Conservation (phyloP, 1,140 invertebrate genomes). For the Pissodes strobi region DNA sequence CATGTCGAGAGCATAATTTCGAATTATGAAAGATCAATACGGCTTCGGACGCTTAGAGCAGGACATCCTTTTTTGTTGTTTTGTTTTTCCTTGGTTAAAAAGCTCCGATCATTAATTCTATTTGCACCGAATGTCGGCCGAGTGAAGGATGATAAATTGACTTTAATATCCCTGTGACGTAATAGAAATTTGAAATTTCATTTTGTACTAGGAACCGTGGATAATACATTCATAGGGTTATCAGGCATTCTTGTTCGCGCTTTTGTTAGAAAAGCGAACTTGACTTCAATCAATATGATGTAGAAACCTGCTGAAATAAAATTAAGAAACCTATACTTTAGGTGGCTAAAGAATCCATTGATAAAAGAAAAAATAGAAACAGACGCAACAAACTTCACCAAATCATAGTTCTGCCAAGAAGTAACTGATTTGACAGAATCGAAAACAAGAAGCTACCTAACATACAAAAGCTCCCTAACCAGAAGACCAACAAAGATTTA, state of each 20-base stretch:
- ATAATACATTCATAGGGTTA: background rate
- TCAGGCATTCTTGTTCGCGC: too few species aligned
- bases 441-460: too few species aligned
- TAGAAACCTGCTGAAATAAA: conserved; percentile 12
- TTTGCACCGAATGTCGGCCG: conserved; percentile 12
- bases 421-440: too few species aligned
- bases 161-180: conserved; percentile 6
- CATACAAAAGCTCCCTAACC: too few species aligned
- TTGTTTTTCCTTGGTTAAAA: background rate
- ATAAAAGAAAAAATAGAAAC: conserved; percentile 4
- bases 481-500: background rate
- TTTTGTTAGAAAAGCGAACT: too few species aligned
- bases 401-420: too few species aligned
- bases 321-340: conserved; percentile 10
- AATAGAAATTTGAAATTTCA: conserved; percentile 17
- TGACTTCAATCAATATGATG: conserved; percentile 1
- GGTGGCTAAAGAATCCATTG: background rate
- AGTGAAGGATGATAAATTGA: conserved; percentile 14
- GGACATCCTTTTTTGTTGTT: background rate
- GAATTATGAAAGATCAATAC: conserved; percentile 23
- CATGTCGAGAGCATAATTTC: conserved; percentile 15
- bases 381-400: background rate
- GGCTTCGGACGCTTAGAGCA: background rate
- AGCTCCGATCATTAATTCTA: conserved; percentile 15
- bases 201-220: background rate